Base-by-base conservation (phyloP, 2,113 vertebrate genomes). In the Lucifuga dentata region DNA sequence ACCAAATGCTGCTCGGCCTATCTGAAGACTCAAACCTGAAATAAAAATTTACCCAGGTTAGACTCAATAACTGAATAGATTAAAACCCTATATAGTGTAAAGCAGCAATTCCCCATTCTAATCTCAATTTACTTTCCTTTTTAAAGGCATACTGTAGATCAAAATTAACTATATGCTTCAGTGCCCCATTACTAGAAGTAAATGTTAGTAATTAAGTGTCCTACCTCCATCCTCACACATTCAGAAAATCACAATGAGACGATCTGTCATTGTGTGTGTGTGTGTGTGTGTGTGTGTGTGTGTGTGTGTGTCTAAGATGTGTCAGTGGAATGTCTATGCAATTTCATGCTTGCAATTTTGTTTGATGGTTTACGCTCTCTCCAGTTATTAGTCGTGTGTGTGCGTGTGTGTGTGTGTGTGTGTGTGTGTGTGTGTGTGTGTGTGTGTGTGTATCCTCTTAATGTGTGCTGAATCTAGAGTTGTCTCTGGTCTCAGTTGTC, bases 401-500 rank as follows among this genome's bases (percentile, higher is more conserved):
- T 64, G 46, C 13, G 8, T 48, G n/a, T 63, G 61, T 68, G 6
- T 19, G 3, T 17, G 13, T 29, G 39, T 26, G 21, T 48, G 38
- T 16, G 8, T 29, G 24, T 58, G 33, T 45, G 20, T 11, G 17
- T 46, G 33, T 44, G 24, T 58, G 52, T 44, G 46, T 52, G 33
- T 15, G 9, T 35, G 17, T 32, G 38, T 12, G 43, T 20, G 16
- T 32, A 13, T 17, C 5, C 8, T 19, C 51, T 92, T 63, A 91
- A 76, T 85, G 81, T 15, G 49, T 62, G 71, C 81, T 92, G 87
- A 85, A 91, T 87, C 89, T 83, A 77, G 41, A 84, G 78, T 19
- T 86, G 52, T 92, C 89, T 77, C 85, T 70, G 71, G 79, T 86
- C 86, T 94, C 92, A 0, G 89, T 92, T 0, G 87, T 93, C 83